These are phyloP conservation scores for Arctia plantaginis DNA, from an alignment of 2,888 invertebrate species.

Conservation along the genomic window DNA sequence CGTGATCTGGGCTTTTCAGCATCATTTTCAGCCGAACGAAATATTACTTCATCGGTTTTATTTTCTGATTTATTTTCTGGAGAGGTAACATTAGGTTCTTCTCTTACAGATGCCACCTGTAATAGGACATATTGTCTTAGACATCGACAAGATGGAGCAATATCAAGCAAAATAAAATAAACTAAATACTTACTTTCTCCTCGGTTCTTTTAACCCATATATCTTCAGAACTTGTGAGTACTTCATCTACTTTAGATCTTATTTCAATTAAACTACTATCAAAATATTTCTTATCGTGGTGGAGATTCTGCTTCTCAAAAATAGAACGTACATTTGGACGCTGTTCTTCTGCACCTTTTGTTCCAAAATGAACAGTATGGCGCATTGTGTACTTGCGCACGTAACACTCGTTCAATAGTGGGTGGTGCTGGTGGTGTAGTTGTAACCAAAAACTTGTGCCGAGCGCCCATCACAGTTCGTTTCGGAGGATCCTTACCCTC, in stretches of 20 bases:
- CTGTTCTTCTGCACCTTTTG: constrained; percentile 85
- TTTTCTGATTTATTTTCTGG: constrained; percentile 26
- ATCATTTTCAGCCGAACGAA: constrained; percentile 36
- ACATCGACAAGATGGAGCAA: not conserved
- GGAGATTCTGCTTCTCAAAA: constrained; percentile 86
- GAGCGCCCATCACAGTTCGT: constrained; percentile 77
- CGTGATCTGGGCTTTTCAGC: constrained; percentile 78
- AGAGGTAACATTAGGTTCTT: constrained; percentile 31
- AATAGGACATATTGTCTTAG: constrained; percentile 30
- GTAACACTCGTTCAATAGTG: constrained; percentile 80
- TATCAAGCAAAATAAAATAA: not conserved
- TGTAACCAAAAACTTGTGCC: constrained; percentile 79
- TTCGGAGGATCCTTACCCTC: constrained; percentile 74
- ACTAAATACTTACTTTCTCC: constrained; percentile 83
- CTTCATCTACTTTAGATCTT: constrained; percentile 90
- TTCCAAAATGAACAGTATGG: constrained; percentile 90
- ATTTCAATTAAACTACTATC: constrained; percentile 94
- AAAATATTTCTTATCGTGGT: constrained; percentile 93
- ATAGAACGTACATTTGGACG: constrained; percentile 88
- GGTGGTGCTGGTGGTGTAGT: constrained; percentile 69
- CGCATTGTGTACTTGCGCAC: constrained; percentile 84
- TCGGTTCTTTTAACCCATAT: constrained; percentile 90
- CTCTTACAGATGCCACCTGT: constrained; percentile 51
- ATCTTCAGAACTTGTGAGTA: constrained; percentile 88
- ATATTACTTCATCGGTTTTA: constrained; percentile 32